Conservation (phyloP, 2,888 invertebrate genomes). For the Anorthoa munda region DNA sequence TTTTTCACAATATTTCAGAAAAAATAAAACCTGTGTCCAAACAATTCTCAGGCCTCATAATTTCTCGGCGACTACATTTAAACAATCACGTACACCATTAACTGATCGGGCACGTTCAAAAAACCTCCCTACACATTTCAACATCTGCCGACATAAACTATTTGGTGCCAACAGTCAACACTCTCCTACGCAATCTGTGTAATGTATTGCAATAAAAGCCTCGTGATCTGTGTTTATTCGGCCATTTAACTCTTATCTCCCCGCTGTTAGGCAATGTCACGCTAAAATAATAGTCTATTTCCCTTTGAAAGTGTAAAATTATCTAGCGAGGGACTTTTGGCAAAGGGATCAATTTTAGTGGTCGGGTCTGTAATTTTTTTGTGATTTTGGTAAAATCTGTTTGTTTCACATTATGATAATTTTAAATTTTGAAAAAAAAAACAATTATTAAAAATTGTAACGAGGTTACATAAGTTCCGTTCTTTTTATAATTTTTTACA, state of each 20-base stretch:
- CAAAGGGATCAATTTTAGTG: conserved; percentile 46
- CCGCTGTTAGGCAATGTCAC: conserved; percentile 64
- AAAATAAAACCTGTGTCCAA: conserved; percentile 5
- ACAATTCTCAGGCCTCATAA: conserved; percentile 5
- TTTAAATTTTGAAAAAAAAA: no score
- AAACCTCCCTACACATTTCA: conserved; percentile 30
- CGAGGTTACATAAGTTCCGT: no score
- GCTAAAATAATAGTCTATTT: conserved; percentile 66
- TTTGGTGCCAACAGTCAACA: conserved; percentile 67
- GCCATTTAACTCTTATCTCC: conserved; percentile 73
- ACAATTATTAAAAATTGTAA: no score
- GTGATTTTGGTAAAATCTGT: background rate
- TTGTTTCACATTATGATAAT: no score
- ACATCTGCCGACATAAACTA: conserved; percentile 62
- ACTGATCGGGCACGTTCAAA: conserved; percentile 43
- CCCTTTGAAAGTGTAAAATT: conserved; percentile 62
- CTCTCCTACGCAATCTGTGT: conserved; percentile 67
- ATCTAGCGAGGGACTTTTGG: conserved; percentile 42
- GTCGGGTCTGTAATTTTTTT: conserved; percentile 8
- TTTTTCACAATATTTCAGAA: background rate
- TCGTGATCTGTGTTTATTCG: conserved; percentile 72
- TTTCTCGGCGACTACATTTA: conserved; percentile 23
- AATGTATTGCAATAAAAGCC: conserved; percentile 73
- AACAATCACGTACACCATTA: conserved; percentile 47
- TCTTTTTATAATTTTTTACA: no score